phyloP scores from a whole-genome alignment of 2,888 invertebrate genomes.

The Epinotia ramella region DNA sequence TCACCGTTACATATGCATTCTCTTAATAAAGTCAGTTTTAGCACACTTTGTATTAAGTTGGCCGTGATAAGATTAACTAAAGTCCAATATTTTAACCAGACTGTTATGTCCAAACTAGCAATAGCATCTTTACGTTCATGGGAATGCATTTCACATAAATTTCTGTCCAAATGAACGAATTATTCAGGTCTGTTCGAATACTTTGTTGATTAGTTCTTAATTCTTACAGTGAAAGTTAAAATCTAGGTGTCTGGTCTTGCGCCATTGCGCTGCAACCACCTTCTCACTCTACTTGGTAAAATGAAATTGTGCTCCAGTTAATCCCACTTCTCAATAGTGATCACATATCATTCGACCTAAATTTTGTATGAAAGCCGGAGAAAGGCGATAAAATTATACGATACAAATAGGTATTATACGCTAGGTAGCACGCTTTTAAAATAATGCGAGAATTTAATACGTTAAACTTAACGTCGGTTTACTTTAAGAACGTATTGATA shows the following conservation, averaged over 20 bases:
- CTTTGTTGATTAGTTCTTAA: conserved; percentile 7
- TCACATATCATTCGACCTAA: conserved; percentile 78
- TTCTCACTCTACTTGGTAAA: conserved; percentile 78
- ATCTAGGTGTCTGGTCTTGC: conserved; percentile 62
- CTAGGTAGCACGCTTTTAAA: conserved; percentile 13
- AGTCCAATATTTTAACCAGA: neutral
- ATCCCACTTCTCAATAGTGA: conserved; percentile 69
- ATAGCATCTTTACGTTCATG: neutral
- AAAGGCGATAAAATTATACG: conserved; percentile 65
- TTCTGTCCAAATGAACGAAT: neutral
- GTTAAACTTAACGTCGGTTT: neutral
- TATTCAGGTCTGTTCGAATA: neutral
- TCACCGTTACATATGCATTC: conserved; percentile 61
- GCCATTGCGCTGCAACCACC: conserved; percentile 71
- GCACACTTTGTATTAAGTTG: conserved; percentile 6
- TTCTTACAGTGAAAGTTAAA: conserved; percentile 58
- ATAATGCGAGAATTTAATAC: conserved; percentile 7
- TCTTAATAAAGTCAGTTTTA: conserved; percentile 39
- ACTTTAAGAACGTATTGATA: neutral
- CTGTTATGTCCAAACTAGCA: neutral
- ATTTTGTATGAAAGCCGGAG: conserved; percentile 70
- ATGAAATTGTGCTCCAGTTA: conserved; percentile 78
- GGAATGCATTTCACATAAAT: neutral
- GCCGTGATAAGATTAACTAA: neutral
- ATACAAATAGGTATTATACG: conserved; percentile 48